A percentile compares a stretch with the other conserved stretches of the same genome.
Evolutionary conservation across 2,113 vertebrate species (phyloP).

Genomic region (Gyps fulvus): DNA sequence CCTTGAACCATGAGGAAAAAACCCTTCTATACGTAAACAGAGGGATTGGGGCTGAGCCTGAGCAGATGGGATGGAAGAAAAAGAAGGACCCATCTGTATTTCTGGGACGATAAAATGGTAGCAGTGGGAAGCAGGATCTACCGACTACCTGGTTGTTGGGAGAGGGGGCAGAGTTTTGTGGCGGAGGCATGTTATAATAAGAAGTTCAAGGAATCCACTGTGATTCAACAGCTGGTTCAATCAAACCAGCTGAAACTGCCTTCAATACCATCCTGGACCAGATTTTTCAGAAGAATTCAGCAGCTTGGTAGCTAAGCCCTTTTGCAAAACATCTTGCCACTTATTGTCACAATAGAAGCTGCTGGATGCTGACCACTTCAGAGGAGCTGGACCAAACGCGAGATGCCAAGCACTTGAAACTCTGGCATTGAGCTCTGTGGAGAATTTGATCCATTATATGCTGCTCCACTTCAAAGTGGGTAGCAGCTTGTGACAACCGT

Average conservation of each 20-base stretch:
- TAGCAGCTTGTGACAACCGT: conserved; percentile 50
- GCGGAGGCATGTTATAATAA: not conserved
- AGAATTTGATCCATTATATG: conserved; percentile 56
- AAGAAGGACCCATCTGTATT: not conserved
- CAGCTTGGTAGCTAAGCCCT: conserved; percentile 55
- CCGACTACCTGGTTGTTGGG: not conserved
- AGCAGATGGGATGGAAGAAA: not conserved
- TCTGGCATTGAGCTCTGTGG: conserved; percentile 37
- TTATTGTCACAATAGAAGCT: conserved; percentile 65
- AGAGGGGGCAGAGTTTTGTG: not conserved
- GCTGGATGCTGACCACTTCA: conserved; percentile 68
- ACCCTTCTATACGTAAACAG: not conserved
- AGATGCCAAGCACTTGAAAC: conserved; percentile 65
- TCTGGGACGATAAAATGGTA: not conserved
- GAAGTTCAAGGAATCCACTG: not conserved
- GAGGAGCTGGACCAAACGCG: conserved; percentile 44
- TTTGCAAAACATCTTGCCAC: conserved; percentile 66
- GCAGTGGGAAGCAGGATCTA: not conserved
- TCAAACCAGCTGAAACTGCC: conserved; percentile 60
- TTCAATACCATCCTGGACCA: conserved; percentile 62
- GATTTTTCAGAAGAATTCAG: conserved; percentile 59
- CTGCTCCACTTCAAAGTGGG: conserved; percentile 61
- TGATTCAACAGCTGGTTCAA: conserved; percentile 46
- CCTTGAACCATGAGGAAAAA: not conserved
- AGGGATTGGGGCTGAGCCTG: not conserved